Evolutionary conservation across 2,888 invertebrate species (phyloP).

Genomic region (Drosophila parthenogenetica): DNA sequence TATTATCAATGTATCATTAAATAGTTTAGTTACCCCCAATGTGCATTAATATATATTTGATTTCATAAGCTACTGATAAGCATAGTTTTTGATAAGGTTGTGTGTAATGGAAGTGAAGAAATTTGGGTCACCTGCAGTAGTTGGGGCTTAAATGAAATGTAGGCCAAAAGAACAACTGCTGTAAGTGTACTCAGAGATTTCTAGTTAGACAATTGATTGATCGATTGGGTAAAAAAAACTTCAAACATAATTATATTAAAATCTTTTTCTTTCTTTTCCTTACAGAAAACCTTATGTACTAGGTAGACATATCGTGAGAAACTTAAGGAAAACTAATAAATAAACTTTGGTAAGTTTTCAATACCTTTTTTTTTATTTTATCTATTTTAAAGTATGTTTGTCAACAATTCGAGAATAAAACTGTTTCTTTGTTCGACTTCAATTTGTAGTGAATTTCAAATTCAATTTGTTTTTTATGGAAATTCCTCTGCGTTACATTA

Average conservation of each 20-base stretch:
- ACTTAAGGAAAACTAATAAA: conserved; percentile 16
- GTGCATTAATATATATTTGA: not conserved
- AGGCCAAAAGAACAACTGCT: not conserved
- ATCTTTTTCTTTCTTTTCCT: conserved; percentile 25
- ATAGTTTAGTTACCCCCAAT: conserved; percentile 36
- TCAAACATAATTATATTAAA: no score
- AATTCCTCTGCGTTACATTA: conserved; percentile 55
- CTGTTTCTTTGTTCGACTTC: not conserved
- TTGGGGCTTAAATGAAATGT: conserved; percentile 13
- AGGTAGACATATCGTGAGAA: conserved; percentile 54
- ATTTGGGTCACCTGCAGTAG: conserved; percentile 38
- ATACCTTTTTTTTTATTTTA: no score
- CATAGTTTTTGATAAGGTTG: conserved; percentile 5
- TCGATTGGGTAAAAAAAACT: conserved; percentile 23
- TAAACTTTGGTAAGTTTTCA: conserved; percentile 47
- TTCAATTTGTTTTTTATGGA: conserved; percentile 40
- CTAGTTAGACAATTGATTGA: conserved; percentile 32
- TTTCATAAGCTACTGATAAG: conserved; percentile 32
- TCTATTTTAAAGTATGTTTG: no score
- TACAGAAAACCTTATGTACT: conserved; percentile 55
- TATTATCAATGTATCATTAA: conserved; percentile 28
- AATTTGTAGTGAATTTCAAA: conserved; percentile 22
- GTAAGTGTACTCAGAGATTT: conserved; percentile 7
- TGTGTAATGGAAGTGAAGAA: not conserved
- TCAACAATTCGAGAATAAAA: not conserved